Evolutionary conservation across 2,797 vertebrate species (phyloP).

Genomic region (Scyliorhinus canicula): DNA sequence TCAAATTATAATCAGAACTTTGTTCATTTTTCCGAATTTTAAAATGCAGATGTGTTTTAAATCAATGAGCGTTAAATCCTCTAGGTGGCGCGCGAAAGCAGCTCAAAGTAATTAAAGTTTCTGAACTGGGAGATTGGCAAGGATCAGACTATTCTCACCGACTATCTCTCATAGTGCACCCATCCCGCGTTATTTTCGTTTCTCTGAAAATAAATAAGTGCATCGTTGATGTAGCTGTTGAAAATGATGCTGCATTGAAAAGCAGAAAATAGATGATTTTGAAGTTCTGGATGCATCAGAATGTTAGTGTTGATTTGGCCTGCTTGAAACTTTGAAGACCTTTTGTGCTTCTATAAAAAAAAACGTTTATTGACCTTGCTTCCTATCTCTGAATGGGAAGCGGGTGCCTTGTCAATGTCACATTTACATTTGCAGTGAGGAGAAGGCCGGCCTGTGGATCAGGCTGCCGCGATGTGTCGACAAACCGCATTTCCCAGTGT

Average conservation of each 20-base stretch:
- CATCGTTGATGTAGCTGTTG: background rate
- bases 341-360: background rate
- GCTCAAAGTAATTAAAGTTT: background rate
- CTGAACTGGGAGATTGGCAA: background rate
- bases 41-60: no score
- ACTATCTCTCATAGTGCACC: background rate
- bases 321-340: background rate
- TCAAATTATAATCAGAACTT: background rate
- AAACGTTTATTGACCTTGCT: background rate
- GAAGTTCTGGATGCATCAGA: background rate
- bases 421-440: background rate
- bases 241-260: background rate
- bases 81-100: slow-evolving; percentile 28
- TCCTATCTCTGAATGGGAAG: background rate
- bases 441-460: background rate
- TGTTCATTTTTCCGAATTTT: background rate
- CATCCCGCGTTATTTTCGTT: background rate
- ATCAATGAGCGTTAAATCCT: background rate
- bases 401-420: background rate
- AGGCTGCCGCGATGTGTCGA: background rate
- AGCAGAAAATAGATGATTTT: background rate
- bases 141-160: background rate
- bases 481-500: background rate
- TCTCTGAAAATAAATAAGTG: background rate
- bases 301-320: background rate